A percentile compares a stretch with the other conserved stretches of the same genome.
Evolutionary conservation across 1,140 invertebrate genomes (phyloP).

Genomic region (Dreissena polymorpha): DNA sequence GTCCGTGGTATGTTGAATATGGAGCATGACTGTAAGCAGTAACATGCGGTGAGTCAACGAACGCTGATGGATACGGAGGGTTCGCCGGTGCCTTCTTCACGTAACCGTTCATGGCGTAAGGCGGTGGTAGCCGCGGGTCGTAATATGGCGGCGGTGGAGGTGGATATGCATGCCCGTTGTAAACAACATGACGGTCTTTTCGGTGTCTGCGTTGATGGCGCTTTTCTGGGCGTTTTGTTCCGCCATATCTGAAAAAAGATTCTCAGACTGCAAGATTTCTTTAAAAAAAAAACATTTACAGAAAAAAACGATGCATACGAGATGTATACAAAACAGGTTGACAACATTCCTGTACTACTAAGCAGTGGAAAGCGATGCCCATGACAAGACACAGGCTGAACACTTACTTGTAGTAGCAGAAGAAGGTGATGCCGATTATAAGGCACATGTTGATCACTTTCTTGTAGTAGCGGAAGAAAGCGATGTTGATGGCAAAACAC

Average conservation of each 20-base stretch:
- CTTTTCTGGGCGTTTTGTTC: background rate
- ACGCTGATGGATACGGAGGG: background rate
- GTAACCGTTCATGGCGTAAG: slow-evolving; percentile 21
- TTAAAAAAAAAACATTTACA: no score
- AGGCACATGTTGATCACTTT: background rate
- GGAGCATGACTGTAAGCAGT: background rate
- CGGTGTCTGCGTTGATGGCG: background rate
- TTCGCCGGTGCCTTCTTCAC: background rate
- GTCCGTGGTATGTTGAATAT: slow-evolving; percentile 46
- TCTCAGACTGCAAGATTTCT: no score
- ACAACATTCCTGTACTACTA: no score
- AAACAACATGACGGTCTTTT: background rate
- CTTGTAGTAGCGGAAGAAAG: no score
- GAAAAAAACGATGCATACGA: no score
- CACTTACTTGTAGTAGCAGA: slow-evolving; percentile 46
- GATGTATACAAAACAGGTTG: no score
- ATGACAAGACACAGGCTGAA: no score
- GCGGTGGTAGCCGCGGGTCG: background rate
- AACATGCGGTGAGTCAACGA: background rate
- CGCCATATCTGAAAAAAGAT: background rate
- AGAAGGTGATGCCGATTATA: background rate
- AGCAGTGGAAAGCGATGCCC: no score
- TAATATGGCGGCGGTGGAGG: slow-evolving; percentile 13
- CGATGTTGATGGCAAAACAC: no score
- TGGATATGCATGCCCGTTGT: background rate